phyloP scores from a whole-genome alignment of 2,888 invertebrate genomes.

The Chrysolina oricalcia region DNA sequence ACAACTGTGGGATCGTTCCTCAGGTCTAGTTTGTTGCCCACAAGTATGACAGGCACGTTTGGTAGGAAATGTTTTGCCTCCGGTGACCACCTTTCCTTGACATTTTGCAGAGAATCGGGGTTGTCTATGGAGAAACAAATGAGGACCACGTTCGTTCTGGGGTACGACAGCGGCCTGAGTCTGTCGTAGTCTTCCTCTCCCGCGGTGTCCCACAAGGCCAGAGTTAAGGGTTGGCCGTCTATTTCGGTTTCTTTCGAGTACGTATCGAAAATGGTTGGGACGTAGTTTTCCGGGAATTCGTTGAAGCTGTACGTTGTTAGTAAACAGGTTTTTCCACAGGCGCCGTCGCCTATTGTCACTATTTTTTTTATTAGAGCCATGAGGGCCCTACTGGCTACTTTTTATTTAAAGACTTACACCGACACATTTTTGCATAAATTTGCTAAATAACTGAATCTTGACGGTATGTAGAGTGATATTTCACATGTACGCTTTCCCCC shows the following conservation, averaged over 20 bases:
- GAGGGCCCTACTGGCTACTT: background rate
- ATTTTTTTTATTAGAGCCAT: constrained; percentile 50
- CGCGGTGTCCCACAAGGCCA: constrained; percentile 75
- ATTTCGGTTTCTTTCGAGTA: constrained; percentile 71
- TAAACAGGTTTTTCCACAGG: constrained; percentile 79
- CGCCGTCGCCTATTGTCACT: constrained; percentile 78
- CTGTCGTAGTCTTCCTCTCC: constrained; percentile 76
- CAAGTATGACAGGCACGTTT: constrained; percentile 76
- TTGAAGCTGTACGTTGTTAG: constrained; percentile 77
- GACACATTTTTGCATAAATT: background rate
- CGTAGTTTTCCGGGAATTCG: constrained; percentile 76
- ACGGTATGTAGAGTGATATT: background rate
- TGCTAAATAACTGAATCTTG: background rate
- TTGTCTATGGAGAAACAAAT: constrained; percentile 79
- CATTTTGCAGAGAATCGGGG: constrained; percentile 77
- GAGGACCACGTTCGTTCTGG: constrained; percentile 78
- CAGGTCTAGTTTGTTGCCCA: constrained; percentile 76
- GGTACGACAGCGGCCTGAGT: constrained; percentile 75
- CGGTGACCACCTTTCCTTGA: constrained; percentile 78
- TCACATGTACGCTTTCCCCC: background rate
- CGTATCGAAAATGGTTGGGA: constrained; percentile 71
- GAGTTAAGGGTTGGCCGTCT: constrained; percentile 71
- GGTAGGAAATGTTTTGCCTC: constrained; percentile 78
- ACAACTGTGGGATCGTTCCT: constrained; percentile 69
- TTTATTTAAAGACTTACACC: background rate